Percentiles rank a stretch among this genome's conserved stretches.
Conservation (phyloP, 1,140 invertebrate genomes). For the Hyphantria cunea region DNA sequence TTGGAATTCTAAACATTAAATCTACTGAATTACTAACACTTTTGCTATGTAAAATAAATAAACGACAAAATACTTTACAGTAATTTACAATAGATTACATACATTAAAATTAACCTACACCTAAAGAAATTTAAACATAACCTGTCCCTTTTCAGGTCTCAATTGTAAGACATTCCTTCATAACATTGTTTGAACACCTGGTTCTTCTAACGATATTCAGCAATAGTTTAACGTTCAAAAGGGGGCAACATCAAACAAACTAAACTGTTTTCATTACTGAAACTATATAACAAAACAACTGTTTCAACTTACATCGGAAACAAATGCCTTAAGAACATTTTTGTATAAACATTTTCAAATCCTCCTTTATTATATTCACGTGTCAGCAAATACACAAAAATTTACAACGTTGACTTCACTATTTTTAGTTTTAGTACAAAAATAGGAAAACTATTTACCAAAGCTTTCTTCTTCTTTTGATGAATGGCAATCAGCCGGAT, state of each 20-base stretch:
- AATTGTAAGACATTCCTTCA: slow-evolving; percentile 27
- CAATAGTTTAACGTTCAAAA: slow-evolving; percentile 43
- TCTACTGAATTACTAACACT: too few relatives aligned
- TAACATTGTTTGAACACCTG: slow-evolving; percentile 50
- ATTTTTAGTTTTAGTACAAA: too few relatives aligned
- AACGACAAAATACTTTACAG: too few relatives aligned
- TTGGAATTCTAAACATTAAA: too few relatives aligned
- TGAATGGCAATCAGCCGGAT: too few relatives aligned
- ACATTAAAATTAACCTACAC: not conserved
- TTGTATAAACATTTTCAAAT: not conserved
- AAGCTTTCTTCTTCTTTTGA: too few relatives aligned
- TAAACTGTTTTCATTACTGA: slow-evolving; percentile 33
- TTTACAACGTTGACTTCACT: too few relatives aligned
- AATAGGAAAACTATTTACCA: too few relatives aligned
- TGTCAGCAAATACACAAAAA: not conserved
- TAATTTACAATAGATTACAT: too few relatives aligned
- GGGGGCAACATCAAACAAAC: slow-evolving; percentile 46
- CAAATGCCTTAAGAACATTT: slow-evolving; percentile 17
- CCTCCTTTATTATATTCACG: not conserved
- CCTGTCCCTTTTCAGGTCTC: slow-evolving; percentile 4
- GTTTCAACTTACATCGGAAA: slow-evolving; percentile 21
- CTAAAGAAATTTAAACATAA: not conserved
- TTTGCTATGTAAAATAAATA: too few relatives aligned
- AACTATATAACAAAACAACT: slow-evolving; percentile 32
- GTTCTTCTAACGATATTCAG: slow-evolving; percentile 47